Conservation (phyloP, 2,797 vertebrate species). For the Dermochelys coriacea region DNA sequence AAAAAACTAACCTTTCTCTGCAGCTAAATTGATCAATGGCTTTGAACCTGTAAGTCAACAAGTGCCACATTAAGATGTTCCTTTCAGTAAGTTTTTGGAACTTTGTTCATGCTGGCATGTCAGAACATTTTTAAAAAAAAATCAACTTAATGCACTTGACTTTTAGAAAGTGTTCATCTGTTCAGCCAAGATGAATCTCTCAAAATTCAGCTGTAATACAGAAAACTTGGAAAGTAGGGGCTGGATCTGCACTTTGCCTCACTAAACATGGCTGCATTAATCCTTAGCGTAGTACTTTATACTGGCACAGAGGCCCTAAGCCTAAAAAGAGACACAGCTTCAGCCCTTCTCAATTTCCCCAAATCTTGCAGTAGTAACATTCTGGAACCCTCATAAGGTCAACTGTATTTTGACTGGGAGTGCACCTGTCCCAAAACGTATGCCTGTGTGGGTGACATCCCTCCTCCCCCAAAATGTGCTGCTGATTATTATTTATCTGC, state of each 20-base stretch:
- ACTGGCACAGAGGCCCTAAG: neutral
- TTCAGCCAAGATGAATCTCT: neutral
- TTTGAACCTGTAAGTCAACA: constrained; percentile 6
- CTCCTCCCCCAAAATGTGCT: neutral
- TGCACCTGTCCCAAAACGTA: neutral
- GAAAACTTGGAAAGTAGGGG: neutral
- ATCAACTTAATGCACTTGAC: neutral
- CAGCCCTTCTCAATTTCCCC: neutral
- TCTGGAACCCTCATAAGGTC: neutral
- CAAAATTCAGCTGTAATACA: neutral
- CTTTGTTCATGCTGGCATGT: neutral
- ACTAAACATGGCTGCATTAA: neutral
- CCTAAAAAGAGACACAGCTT: neutral
- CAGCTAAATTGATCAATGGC: neutral
- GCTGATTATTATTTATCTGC: constrained; percentile 43
- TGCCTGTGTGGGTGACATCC: neutral
- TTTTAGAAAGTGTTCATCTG: neutral
- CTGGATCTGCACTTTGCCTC: neutral
- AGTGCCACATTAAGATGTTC: neutral
- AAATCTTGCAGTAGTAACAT: neutral
- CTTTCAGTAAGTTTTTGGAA: neutral
- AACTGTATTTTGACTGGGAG: neutral
- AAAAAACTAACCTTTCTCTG: neutral
- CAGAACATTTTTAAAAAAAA: constrained; percentile 4
- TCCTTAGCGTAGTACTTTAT: neutral